phyloP scores from a whole-genome alignment of 2,797 vertebrate species.

The Cichlasoma orientale region DNA sequence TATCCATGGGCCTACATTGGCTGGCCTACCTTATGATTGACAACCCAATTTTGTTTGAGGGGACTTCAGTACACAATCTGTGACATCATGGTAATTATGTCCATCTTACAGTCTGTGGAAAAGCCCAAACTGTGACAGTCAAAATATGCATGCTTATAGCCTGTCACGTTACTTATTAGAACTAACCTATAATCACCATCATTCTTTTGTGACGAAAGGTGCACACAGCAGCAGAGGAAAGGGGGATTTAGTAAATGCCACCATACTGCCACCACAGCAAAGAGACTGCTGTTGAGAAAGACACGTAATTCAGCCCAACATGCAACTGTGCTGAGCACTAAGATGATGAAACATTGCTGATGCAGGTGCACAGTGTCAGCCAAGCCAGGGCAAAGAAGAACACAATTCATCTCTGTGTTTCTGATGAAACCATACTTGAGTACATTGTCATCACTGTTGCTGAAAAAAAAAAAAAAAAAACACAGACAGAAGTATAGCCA shows the following conservation, averaged over 20 bases:
- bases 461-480: neutral
- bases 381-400: constrained; percentile 9
- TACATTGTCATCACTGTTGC: neutral
- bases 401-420: constrained; percentile 12
- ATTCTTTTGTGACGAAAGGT: constrained; percentile 19
- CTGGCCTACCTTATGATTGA: neutral
- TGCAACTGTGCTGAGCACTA: constrained; percentile 21
- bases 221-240: neutral
- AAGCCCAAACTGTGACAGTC: neutral
- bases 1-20: neutral
- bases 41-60: neutral
- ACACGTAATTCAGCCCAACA: constrained; percentile 9
- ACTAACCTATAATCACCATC: neutral
- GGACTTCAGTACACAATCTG: neutral
- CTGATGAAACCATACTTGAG: constrained; percentile 3
- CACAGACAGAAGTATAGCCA: neutral
- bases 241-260: constrained; percentile 1
- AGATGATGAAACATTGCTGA: constrained; percentile 47
- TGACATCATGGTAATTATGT: neutral
- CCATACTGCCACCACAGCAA: constrained; percentile 3
- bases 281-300: constrained; percentile 11
- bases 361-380: constrained; percentile 34
- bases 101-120: neutral
- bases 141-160: neutral
- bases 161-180: neutral